phyloP scores from a whole-genome alignment of 2,888 invertebrate species.

The Oxytorus armatus region DNA sequence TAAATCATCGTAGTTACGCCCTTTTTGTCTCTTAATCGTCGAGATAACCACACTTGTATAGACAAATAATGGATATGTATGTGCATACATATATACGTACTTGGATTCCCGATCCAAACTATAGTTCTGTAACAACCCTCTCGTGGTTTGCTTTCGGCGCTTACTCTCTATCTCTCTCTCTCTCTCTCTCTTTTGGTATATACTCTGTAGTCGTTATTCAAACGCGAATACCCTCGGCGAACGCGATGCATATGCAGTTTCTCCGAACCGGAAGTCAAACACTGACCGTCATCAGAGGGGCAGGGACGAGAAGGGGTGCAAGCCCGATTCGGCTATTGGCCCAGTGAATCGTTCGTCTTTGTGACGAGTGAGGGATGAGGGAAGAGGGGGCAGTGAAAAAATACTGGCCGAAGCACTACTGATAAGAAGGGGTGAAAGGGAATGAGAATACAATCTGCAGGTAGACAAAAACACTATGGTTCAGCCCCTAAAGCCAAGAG shows the following conservation, averaged over 20 bases:
- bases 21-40: not conserved
- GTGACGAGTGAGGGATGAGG: not conserved
- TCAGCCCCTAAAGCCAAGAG: no score
- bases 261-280: slow-evolving; percentile 64
- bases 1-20: not conserved
- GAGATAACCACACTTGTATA: not conserved
- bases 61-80: not conserved
- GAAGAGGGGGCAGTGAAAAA: slow-evolving; percentile 8
- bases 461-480: not conserved
- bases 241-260: slow-evolving; percentile 67
- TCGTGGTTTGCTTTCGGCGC: slow-evolving; percentile 31
- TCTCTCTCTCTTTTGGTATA: slow-evolving; percentile 25
- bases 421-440: not conserved
- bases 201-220: slow-evolving; percentile 61
- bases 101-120: slow-evolving; percentile 24
- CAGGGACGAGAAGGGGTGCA: not conserved
- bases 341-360: slow-evolving; percentile 53
- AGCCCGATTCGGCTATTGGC: slow-evolving; percentile 57
- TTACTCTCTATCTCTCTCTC: not conserved
- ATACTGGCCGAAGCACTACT: not conserved
- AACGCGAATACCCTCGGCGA: slow-evolving; percentile 60
- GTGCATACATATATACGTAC: not conserved
- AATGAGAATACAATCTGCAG: not conserved
- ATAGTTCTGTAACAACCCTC: slow-evolving; percentile 28
- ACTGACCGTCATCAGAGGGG: slow-evolving; percentile 58